Evolutionary conservation across 2,113 vertebrate species (phyloP).

Genomic region (Myotis davidii): DNA sequence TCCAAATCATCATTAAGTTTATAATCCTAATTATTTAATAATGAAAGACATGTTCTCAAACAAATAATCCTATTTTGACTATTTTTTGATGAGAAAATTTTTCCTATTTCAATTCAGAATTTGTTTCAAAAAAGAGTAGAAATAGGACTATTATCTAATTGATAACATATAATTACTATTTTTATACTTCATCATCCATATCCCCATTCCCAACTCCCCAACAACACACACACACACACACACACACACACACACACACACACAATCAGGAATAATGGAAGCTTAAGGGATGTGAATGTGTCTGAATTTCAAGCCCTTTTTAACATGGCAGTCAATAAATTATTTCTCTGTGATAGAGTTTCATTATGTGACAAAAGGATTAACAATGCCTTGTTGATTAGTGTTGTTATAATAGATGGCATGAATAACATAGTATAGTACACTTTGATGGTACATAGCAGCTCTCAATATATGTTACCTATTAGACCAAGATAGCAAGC

Average conservation of each 20-base stretch:
- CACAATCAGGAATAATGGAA: not conserved
- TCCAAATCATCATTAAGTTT: not conserved
- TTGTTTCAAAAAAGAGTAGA: not conserved
- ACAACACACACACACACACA: not conserved
- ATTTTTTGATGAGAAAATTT: not conserved
- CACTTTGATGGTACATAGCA: not conserved
- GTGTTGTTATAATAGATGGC: not conserved
- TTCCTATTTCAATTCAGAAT: not conserved
- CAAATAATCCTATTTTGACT: not conserved
- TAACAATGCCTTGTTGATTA: not conserved
- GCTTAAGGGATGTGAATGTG: not conserved
- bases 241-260: not conserved
- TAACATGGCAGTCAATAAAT: not conserved
- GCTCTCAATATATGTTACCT: not conserved
- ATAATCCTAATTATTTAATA: not conserved
- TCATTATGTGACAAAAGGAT: not conserved
- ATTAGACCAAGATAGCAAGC: not conserved
- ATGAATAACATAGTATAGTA: not conserved
- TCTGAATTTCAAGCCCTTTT: not conserved
- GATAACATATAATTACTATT: not conserved
- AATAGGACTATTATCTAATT: not conserved
- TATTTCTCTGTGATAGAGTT: not conserved
- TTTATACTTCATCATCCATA: not conserved
- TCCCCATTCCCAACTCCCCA: not conserved
- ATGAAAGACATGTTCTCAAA: not conserved